Conservation (phyloP, 1,140 invertebrate genomes). For the Cherax destructor region DNA sequence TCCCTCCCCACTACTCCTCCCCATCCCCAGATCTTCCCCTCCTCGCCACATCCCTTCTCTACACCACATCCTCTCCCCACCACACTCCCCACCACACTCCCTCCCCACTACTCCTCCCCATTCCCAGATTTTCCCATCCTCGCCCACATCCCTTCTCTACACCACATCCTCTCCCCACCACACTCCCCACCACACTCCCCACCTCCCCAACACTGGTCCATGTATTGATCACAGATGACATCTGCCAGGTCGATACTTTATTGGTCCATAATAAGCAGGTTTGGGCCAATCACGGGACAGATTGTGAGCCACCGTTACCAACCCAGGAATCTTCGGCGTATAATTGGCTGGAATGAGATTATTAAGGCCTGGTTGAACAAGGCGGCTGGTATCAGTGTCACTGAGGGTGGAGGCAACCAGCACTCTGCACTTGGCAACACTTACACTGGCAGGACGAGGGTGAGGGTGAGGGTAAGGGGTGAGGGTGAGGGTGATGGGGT, state of each 20-base stretch:
- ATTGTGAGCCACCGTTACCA: background rate
- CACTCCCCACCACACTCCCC: background rate
- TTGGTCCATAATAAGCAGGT: background rate
- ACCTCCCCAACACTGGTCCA: background rate
- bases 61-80: background rate
- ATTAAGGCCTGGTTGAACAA: background rate
- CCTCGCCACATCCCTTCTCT: background rate
- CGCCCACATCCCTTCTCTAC: background rate
- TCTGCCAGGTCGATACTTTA: background rate
- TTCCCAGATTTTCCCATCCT: background rate
- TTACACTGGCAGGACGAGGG: no score
- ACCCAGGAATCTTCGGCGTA: background rate
- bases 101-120: background rate
- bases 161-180: background rate
- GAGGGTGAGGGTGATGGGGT: no score
- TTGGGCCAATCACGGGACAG: background rate
- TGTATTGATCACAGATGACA: conserved; percentile 1
- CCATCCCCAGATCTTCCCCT: background rate
- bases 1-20: background rate
- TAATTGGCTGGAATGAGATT: background rate
- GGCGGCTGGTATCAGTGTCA: background rate
- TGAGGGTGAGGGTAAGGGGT: no score
- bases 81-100: background rate
- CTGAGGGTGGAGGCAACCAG: background rate
- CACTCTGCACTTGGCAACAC: no score